Evolutionary conservation across 2,797 vertebrate genomes (phyloP).

Genomic region (Aselliscus stoliczkanus): DNA sequence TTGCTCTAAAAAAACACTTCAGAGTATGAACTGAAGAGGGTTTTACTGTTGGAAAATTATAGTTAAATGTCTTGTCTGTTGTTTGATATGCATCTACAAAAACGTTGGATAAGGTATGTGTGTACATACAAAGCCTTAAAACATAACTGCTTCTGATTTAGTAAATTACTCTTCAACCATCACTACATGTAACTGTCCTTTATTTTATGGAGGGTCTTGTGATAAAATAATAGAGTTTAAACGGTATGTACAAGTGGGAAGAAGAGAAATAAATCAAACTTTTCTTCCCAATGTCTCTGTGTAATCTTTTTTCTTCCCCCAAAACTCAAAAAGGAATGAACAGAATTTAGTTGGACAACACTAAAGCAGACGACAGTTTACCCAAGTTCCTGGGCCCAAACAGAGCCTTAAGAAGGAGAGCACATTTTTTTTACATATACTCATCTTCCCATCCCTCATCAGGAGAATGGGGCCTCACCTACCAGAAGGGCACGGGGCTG

Average conservation of each 20-base stretch:
- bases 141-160: conserved; percentile 9
- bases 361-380: not conserved
- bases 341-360: not conserved
- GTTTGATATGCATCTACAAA: not conserved
- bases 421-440: not conserved
- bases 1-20: conserved; percentile 30
- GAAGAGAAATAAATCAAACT: not conserved
- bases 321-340: not conserved
- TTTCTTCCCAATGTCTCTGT: not conserved
- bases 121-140: conserved; percentile 23
- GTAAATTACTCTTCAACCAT: not conserved
- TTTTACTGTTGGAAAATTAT: conserved; percentile 11
- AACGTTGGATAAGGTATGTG: not conserved
- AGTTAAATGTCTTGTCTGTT: conserved; percentile 7
- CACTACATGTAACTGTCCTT: not conserved
- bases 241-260: not conserved
- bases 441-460: not conserved
- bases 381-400: not conserved
- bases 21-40: not conserved
- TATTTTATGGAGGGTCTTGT: not conserved
- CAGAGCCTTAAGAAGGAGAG: not conserved
- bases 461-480: not conserved
- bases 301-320: not conserved
- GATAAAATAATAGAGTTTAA: conserved; percentile 39
- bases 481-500: not conserved